A percentile compares a stretch with the other conserved stretches of the same genome.
Evolutionary conservation across 2,888 invertebrate genomes (phyloP).

Genomic region (Dysmachus trigonus): DNA sequence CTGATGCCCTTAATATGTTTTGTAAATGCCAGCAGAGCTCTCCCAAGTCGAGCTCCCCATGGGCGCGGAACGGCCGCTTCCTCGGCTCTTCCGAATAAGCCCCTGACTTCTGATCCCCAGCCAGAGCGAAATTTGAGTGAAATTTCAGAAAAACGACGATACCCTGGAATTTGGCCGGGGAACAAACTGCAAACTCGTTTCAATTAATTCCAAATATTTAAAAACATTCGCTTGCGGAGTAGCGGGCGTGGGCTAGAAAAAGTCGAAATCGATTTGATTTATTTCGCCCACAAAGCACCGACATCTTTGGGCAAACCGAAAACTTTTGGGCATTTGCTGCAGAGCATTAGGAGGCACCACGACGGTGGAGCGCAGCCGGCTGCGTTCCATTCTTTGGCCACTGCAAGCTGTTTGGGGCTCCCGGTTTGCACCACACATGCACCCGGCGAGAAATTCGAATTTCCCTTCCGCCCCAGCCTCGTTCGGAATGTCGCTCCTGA

Average conservation of each 20-base stretch:
- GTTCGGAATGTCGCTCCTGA: neutral
- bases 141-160: neutral
- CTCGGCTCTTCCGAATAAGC: neutral
- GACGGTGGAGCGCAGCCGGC: neutral
- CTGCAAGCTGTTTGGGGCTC: neutral
- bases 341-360: neutral
- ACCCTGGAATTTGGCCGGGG: neutral
- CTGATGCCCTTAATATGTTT: conserved; percentile 20
- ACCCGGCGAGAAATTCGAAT: neutral
- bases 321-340: neutral
- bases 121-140: neutral
- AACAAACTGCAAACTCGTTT: neutral
- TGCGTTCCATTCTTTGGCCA: neutral
- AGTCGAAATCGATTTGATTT: neutral
- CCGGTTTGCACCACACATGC: neutral
- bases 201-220: neutral
- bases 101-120: neutral
- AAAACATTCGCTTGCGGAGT: neutral
- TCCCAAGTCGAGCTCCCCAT: neutral
- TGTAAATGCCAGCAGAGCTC: neutral
- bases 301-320: neutral
- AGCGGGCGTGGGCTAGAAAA: neutral
- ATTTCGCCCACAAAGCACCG: neutral
- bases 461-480: neutral
- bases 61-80: neutral